Evolutionary conservation across 2,888 invertebrate genomes (phyloP).

Genomic region (Cordilura impudica): DNA sequence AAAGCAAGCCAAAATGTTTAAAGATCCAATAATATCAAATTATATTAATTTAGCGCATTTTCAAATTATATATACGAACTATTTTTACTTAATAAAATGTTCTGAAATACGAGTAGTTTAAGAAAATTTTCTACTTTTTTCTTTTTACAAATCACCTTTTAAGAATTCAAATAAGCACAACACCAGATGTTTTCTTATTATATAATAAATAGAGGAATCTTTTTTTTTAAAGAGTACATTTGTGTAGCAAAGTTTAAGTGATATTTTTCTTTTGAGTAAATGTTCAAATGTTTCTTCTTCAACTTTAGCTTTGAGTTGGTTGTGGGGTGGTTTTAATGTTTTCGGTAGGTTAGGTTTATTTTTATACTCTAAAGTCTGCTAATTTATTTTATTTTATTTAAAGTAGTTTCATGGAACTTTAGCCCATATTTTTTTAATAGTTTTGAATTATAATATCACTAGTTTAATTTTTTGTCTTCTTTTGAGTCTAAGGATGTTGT

Average conservation of each 20-base stretch:
- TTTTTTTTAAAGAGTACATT: not conserved
- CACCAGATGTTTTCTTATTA: not conserved
- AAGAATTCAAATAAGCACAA: not conserved
- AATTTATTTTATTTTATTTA: constrained; percentile 6
- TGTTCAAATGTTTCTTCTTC: not conserved
- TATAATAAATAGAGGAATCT: not conserved
- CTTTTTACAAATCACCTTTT: not conserved
- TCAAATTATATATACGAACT: no score
- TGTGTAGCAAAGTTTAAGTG: no score
- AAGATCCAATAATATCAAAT: no score
- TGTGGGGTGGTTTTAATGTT: constrained; percentile 22
- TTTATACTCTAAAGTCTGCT: constrained; percentile 29
- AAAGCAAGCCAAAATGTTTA: not conserved
- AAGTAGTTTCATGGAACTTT: constrained; percentile 42
- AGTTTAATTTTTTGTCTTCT: constrained; percentile 52
- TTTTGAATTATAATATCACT: constrained; percentile 43
- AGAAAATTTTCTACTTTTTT: not conserved
- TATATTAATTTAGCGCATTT: no score
- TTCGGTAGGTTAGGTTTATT: constrained; percentile 60
- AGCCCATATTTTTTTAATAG: constrained; percentile 15
- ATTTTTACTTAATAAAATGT: no score
- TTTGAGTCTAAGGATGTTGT: constrained; percentile 15
- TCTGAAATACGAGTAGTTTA: no score
- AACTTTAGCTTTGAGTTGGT: constrained; percentile 3
- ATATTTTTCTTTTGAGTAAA: not conserved